Base-by-base conservation (phyloP, 2,888 invertebrate species). In the Pachliopta kotzebuea region DNA sequence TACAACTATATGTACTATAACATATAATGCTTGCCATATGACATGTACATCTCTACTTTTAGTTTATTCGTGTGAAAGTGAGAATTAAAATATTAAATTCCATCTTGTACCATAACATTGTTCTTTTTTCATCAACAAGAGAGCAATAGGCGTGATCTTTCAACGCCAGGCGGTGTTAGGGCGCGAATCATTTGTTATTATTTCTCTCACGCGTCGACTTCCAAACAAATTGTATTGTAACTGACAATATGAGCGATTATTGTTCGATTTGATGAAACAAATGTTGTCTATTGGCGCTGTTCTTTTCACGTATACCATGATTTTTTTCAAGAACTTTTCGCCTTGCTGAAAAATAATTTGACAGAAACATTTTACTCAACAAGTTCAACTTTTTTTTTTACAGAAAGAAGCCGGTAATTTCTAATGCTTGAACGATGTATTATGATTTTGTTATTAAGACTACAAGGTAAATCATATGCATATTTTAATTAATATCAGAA, bases 141-240 rank as follows among this genome's bases (percentile, higher is more conserved):
- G 83, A 86, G 88, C 84, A 87, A 88, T 86, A 90, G 90, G 90
- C 90, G 90, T 88, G 90, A 90, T 90, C 90, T 90, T 88, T 91
- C 90, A 90, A 88, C 88, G 89, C 89, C 90, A 90, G 87, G 81
- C 88, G 90, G 90, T 79, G 90, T 89, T 87, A 88, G 89, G 90
- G 89, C 83, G 86, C 83, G 88, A 88, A 89, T 89, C 90, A 90
- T 91, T 91, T 91, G 88, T 91, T 91, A 90, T 89, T 90, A 91
- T 90, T 90, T 89, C 85, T 84, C 83, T 87, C 90, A 89, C 90
- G 90, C 86, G 86, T 85, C 84, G 85, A 88, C 84, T 88, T 82
- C 81, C 84, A 85, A 86, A 88, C 90, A 90, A 88, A 90, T 88
- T 90, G 88, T 91, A 89, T 89, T 90, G 90, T 90, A 85, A 83